Evolutionary conservation across 2,797 vertebrate species (phyloP).

Genomic region (Clarias laeviceps): DNA sequence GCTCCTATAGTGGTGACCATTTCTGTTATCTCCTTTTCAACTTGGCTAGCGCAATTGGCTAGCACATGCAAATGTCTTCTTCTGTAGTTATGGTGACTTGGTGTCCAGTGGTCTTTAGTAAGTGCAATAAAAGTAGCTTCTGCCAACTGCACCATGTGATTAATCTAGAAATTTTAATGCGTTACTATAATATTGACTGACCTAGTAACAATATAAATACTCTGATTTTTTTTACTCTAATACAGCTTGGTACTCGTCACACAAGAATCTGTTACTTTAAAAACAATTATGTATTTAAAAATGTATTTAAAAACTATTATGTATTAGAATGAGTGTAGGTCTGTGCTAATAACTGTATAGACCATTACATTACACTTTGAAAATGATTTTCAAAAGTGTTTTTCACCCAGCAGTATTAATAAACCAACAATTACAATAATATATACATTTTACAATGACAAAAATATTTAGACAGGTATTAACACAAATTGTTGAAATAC

Average conservation of each 20-base stretch:
- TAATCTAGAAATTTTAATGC: too few species aligned
- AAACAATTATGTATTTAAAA: neutral
- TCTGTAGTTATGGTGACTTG: too few species aligned
- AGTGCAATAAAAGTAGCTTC: too few species aligned
- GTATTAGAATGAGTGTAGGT: neutral
- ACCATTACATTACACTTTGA: neutral
- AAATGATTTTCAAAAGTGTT: neutral
- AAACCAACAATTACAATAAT: neutral
- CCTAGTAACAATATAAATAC: too few species aligned
- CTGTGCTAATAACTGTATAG: neutral
- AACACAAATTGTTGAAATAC: too few species aligned
- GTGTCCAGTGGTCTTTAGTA: too few species aligned
- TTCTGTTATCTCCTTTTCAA: too few species aligned
- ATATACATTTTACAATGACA: neutral
- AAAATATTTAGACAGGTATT: neutral
- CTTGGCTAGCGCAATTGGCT: too few species aligned
- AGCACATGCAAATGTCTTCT: too few species aligned
- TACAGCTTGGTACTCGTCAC: neutral
- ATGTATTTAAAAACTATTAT: neutral
- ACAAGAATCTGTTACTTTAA: neutral
- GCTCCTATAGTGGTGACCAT: too few species aligned
- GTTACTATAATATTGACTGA: too few species aligned
- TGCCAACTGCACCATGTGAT: too few species aligned
- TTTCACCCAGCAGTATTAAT: neutral
- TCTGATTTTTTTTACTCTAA: neutral